These are phyloP conservation scores for Ceratothoa steindachneri DNA, from an alignment of 2,888 invertebrate genomes.

Conservation along the genomic window DNA sequence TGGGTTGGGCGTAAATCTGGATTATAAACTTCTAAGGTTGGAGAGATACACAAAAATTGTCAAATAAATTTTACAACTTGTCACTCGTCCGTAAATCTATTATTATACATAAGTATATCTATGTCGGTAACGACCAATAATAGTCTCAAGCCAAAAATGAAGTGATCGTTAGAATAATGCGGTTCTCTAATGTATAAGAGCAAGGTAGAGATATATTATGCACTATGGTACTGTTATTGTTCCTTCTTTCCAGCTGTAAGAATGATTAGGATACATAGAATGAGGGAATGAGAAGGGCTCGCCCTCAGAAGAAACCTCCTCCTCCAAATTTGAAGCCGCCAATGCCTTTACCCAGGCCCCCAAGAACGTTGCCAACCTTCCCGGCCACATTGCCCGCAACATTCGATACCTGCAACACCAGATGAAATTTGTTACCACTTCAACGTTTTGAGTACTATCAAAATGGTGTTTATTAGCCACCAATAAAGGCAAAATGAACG, in stretches of 20 bases:
- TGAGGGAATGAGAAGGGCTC: not conserved
- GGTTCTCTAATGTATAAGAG: not conserved
- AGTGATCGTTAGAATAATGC: not conserved
- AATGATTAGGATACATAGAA: not conserved
- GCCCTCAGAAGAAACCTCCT: conserved; percentile 35
- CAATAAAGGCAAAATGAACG: too few species aligned
- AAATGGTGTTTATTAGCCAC: too few species aligned
- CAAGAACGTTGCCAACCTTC: conserved; percentile 45
- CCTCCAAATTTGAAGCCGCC: conserved; percentile 46
- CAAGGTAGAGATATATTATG: not conserved
- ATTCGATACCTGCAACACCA: conserved; percentile 37
- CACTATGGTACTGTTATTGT: not conserved
- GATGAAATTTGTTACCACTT: too few species aligned
- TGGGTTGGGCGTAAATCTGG: not conserved
- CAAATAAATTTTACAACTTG: not conserved
- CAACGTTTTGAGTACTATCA: too few species aligned
- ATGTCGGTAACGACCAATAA: too few species aligned
- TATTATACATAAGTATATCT: too few species aligned
- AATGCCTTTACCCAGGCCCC: conserved; percentile 45
- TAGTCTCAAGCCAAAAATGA: too few species aligned
- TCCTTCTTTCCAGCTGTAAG: not conserved
- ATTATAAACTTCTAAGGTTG: not conserved
- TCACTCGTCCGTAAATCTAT: not conserved
- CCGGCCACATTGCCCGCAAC: conserved; percentile 46
- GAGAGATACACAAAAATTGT: not conserved